Evolutionary conservation across 2,113 vertebrate species (phyloP).

Genomic region (Myiozetetes cayanensis): DNA sequence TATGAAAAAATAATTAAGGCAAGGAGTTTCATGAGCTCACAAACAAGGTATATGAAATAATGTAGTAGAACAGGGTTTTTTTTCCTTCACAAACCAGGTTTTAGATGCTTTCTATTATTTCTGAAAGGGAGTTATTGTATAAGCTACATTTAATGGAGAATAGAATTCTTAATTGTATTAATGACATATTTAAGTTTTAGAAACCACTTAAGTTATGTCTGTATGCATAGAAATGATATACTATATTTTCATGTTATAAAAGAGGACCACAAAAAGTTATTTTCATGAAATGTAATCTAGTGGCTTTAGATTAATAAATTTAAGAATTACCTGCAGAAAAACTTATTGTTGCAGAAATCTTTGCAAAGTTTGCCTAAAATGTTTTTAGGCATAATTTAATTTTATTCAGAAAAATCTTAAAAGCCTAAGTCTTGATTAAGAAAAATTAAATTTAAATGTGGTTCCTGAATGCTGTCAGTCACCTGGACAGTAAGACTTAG

Average conservation of each 20-base stretch:
- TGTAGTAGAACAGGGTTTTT: fast-evolving
- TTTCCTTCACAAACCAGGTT: neutral
- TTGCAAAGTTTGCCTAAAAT: neutral
- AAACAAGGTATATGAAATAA: neutral
- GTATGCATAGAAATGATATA: neutral
- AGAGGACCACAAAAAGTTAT: neutral
- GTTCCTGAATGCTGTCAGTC: neutral
- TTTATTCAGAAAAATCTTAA: neutral
- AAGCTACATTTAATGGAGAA: neutral
- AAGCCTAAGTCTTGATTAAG: neutral
- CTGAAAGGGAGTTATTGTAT: neutral
- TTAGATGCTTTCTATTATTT: neutral
- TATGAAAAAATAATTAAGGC: neutral
- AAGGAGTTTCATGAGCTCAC: neutral
- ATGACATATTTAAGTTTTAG: neutral
- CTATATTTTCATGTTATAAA: neutral
- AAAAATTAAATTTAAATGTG: neutral
- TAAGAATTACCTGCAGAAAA: neutral
- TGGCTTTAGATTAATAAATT: neutral
- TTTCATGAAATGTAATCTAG: neutral
- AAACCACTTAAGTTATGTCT: neutral
- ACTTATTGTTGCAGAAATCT: neutral
- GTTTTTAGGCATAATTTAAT: neutral
- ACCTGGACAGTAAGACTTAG: neutral
- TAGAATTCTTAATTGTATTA: neutral